phyloP scores from a whole-genome alignment of 2,113 vertebrate species.

The Mirounga angustirostris region DNA sequence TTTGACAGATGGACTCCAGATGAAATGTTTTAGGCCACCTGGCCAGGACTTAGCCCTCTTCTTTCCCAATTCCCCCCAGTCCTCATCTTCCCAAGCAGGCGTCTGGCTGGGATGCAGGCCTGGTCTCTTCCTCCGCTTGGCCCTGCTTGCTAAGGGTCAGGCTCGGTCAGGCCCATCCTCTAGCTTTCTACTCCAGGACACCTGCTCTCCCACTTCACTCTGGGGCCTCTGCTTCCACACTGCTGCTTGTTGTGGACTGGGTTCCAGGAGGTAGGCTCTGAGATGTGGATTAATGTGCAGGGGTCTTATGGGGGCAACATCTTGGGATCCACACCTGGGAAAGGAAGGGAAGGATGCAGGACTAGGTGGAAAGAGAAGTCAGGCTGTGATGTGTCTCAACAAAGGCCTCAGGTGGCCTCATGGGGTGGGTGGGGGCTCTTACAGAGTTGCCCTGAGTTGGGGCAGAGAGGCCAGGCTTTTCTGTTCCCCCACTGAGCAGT shows the following conservation, averaged over 20 bases:
- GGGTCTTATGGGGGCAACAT: not conserved
- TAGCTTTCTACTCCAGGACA: not conserved
- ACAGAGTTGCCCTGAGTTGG: not conserved
- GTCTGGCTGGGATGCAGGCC: not conserved
- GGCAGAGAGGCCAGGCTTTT: not conserved
- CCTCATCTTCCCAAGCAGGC: not conserved
- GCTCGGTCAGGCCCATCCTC: not conserved
- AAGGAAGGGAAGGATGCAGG: not conserved
- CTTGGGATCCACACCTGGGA: not conserved
- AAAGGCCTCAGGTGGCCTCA: not conserved
- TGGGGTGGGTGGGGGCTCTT: not conserved
- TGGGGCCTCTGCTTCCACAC: fast-evolving
- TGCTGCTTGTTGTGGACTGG: not conserved
- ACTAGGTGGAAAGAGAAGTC: not conserved
- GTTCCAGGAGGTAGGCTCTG: not conserved
- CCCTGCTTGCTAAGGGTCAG: not conserved
- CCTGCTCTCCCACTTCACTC: fast-evolving
- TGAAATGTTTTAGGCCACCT: not conserved
- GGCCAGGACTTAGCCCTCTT: not conserved
- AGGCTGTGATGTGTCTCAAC: not conserved
- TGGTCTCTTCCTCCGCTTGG: no score
- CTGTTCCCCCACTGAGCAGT: fast-evolving
- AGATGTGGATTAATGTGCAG: no score
- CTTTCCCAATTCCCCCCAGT: fast-evolving
- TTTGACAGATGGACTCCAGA: not conserved